Evolutionary conservation across 2,797 vertebrate species (phyloP).

Genomic region (Takifugu rubripes): DNA sequence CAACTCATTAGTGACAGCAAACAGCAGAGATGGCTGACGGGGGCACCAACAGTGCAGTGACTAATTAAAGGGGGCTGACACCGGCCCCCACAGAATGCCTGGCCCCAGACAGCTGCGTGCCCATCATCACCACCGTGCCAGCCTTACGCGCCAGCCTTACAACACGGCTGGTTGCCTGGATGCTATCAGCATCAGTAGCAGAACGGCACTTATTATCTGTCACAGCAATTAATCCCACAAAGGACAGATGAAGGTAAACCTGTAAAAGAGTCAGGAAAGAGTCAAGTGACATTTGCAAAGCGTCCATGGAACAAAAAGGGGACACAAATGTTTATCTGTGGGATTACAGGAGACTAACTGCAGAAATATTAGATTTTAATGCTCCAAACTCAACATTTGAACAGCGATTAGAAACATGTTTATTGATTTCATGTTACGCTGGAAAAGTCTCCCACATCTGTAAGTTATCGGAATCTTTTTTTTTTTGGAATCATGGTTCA

Average conservation of each 20-base stretch:
- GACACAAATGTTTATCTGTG: conserved; percentile 25
- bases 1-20: conserved; percentile 89
- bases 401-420: too few relatives aligned
- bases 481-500: too few relatives aligned
- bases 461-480: too few relatives aligned
- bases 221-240: conserved; percentile 45
- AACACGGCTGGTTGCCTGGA: conserved; percentile 59
- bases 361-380: neutral
- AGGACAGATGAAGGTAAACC: conserved; percentile 26
- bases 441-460: too few relatives aligned
- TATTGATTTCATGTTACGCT: too few relatives aligned
- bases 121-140: conserved; percentile 21
- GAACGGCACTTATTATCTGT: conserved; percentile 39
- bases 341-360: neutral
- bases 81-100: conserved; percentile 71
- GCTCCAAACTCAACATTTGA: too few relatives aligned
- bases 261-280: conserved; percentile 17
- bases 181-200: conserved; percentile 61
- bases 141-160: conserved; percentile 1
- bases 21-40: conserved; percentile 80
- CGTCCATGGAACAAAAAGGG: conserved; percentile 37
- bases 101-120: conserved; percentile 77
- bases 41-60: conserved; percentile 75
- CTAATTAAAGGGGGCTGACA: conserved; percentile 84
- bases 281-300: conserved; percentile 48